These are phyloP conservation scores for Halichoeres trimaculatus DNA, from an alignment of 2,113 vertebrate species.

Conservation along the genomic window DNA sequence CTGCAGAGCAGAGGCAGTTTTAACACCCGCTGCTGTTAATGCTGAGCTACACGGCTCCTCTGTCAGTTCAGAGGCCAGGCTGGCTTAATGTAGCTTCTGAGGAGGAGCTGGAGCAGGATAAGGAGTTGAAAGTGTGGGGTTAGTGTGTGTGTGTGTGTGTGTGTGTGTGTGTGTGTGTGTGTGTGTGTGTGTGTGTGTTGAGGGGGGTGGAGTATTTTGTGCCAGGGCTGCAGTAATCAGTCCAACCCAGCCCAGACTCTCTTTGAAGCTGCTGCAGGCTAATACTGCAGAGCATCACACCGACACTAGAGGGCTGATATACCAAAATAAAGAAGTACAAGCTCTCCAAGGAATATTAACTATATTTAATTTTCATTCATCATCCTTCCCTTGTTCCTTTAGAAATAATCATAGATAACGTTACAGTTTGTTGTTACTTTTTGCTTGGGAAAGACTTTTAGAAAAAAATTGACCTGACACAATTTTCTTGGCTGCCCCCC, in stretches of 20 bases:
- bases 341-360: not conserved
- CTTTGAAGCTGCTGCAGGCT: conserved; percentile 38
- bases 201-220: conserved; percentile 11
- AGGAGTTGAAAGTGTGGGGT: conserved; percentile 29
- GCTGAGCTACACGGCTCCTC: conserved; percentile 25
- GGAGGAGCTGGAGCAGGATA: conserved; percentile 42
- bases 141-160: conserved; percentile 3
- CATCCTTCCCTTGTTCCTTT: not conserved
- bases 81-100: conserved; percentile 39
- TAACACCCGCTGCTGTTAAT: conserved; percentile 28
- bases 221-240: conserved; percentile 62
- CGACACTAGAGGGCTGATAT: conserved; percentile 57
- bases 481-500: not conserved
- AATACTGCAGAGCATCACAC: conserved; percentile 33
- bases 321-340: not conserved
- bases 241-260: conserved; percentile 38
- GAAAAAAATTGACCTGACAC: not conserved
- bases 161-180: conserved; percentile 4
- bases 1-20: conserved; percentile 22
- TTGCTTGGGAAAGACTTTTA: not conserved
- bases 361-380: not conserved
- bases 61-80: conserved; percentile 36
- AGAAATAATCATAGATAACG: not conserved
- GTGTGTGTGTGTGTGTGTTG: conserved; percentile 4
- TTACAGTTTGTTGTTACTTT: not conserved